Evolutionary conservation across 2,888 invertebrate genomes (phyloP), one percentile per base, ranked within the genome.

Genomic region (Dolichomitus sp.): DNA sequence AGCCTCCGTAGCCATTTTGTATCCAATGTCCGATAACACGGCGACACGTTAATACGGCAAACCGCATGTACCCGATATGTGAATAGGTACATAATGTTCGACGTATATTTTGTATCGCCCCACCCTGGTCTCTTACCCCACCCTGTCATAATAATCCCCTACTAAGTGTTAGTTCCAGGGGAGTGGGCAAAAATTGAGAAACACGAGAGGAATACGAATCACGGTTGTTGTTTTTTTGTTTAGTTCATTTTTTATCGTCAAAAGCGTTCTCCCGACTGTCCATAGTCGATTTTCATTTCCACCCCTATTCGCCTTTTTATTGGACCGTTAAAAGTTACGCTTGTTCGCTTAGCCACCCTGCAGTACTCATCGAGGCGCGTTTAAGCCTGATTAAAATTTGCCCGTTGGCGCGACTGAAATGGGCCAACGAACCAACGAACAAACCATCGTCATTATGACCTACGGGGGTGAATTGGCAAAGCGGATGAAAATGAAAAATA

Each of bases 361-460:
- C 66, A 42, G 19, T 73, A 54, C 77, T 81, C 77, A 81, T 81
- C 81, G 81, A 54, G 73, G 27, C 88, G 84, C 89, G 89, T 90
- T 91, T 90, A 90, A 88, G 88, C 88, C 89, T 89, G 90, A 91
- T 91, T 91, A 90, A 91, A 90, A 89, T 91, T 90, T 89, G 89
- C 88, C 87, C 73, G 61, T 80, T 52, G n/a, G 57, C 78, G 42
- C 70, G 52, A 52, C 19, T n/a, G 70, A 45, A 82, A 57, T 80
- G 80, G 66, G 57, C 42, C 59, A 57, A 50, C 72, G 65, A 59
- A 52, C 69, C 77, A 23, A 11, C 40, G 40, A 40, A 63, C 61
- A 23, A 65, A 63, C 63, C 40, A 27, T 23, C 12, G 11, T 40
- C 40, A 12, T 45, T 40, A 42, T 27, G 42, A 65, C 23, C 23